These are phyloP conservation scores for Chlorops oryzae DNA, from an alignment of 1,140 invertebrate species.

Conservation along the genomic window DNA sequence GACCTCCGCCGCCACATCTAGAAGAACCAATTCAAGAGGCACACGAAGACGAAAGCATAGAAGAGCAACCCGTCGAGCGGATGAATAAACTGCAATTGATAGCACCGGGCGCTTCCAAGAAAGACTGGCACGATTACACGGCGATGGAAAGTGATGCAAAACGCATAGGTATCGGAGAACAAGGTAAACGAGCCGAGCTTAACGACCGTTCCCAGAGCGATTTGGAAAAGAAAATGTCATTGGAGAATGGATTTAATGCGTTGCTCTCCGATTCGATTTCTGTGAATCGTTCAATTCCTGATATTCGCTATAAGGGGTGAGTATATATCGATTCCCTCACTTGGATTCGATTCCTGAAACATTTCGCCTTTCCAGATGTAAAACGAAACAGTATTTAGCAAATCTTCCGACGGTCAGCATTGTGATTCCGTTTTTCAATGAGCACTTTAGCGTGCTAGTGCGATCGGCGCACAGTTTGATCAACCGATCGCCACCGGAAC, in stretches of 20 bases:
- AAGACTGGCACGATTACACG: slow-evolving; percentile 81
- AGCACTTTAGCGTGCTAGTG: slow-evolving; percentile 82
- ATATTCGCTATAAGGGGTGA: slow-evolving; percentile 72
- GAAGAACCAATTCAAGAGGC: background rate
- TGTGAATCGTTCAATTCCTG: slow-evolving; percentile 71
- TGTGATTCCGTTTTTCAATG: slow-evolving; percentile 91
- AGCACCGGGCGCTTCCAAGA: slow-evolving; percentile 51
- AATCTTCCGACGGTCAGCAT: slow-evolving; percentile 78
- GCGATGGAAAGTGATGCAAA: slow-evolving; percentile 62
- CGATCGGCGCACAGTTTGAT: slow-evolving; percentile 79
- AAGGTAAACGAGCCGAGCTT: slow-evolving; percentile 59
- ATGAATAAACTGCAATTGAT: background rate
- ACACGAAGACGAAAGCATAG: background rate
- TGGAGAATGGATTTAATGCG: slow-evolving; percentile 77
- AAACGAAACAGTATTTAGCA: slow-evolving; percentile 65
- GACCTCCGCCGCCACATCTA: background rate
- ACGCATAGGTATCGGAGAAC: slow-evolving; percentile 67
- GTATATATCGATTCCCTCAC: slow-evolving; percentile 20
- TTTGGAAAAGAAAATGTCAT: slow-evolving; percentile 44
- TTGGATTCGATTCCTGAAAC: slow-evolving; percentile 1
- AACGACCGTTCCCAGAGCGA: slow-evolving; percentile 67
- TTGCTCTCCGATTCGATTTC: slow-evolving; percentile 84
- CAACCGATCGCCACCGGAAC: slow-evolving; percentile 70
- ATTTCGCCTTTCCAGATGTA: slow-evolving; percentile 54
- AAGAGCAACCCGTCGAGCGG: background rate